A percentile compares a stretch with the other conserved stretches of the same genome.
Evolutionary conservation across 2,797 vertebrate species (phyloP).

Genomic region (Eospalax fontanierii): DNA sequence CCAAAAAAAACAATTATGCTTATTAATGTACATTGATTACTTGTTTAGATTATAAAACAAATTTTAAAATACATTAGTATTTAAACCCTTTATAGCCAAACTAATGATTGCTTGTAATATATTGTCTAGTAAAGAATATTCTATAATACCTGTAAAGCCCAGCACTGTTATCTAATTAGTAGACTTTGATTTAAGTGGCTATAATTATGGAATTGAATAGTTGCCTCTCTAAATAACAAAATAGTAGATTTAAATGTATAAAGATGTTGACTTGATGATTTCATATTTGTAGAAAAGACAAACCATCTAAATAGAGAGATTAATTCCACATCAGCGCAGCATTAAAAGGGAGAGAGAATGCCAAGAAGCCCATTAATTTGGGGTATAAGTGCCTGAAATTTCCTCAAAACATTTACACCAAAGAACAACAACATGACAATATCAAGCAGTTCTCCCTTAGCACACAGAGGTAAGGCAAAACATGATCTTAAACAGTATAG

Average conservation of each 20-base stretch:
- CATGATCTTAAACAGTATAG: constrained; percentile 30
- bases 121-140: constrained; percentile 87
- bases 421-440: constrained; percentile 65
- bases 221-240: constrained; percentile 85
- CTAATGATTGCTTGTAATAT: constrained; percentile 88
- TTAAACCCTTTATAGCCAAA: constrained; percentile 89
- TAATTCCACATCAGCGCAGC: constrained; percentile 81
- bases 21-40: constrained; percentile 97
- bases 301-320: constrained; percentile 81
- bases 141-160: constrained; percentile 85
- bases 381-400: constrained; percentile 77
- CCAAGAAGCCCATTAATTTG: constrained; percentile 83
- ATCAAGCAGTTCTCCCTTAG: constrained; percentile 35
- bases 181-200: constrained; percentile 86
- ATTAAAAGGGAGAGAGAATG: constrained; percentile 77
- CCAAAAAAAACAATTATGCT: constrained; percentile 95
- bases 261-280: constrained; percentile 78
- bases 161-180: constrained; percentile 85
- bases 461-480: constrained; percentile 57
- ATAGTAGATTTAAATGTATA: constrained; percentile 77
- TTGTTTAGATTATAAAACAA: constrained; percentile 95
- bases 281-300: constrained; percentile 82
- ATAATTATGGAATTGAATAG: constrained; percentile 83
- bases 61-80: constrained; percentile 92
- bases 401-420: constrained; percentile 77